A percentile compares a stretch with the other conserved stretches of the same genome.
Conservation (phyloP, 2,888 invertebrate genomes). For the Apodemia arnacis region DNA sequence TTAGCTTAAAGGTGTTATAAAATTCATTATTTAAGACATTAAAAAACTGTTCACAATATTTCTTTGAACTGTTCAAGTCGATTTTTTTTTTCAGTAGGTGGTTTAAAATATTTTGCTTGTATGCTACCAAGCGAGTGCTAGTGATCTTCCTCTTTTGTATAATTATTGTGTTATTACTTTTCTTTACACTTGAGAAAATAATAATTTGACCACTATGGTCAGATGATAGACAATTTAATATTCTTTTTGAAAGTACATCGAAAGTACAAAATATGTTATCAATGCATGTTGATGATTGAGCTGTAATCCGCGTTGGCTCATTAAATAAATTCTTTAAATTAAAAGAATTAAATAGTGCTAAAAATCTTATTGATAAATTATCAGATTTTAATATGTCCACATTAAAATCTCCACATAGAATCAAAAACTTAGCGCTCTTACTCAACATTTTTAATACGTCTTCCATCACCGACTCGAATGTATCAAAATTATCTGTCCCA, state of each 20-base stretch:
- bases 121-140: not conserved
- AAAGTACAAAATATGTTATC: not conserved
- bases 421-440: not conserved
- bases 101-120: not conserved
- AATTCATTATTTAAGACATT: too few species aligned
- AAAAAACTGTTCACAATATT: too few species aligned
- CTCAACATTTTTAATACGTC: not conserved
- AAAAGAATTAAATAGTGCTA: not conserved
- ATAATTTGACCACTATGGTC: not conserved
- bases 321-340: not conserved
- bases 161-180: not conserved
- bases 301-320: not conserved
- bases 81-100: too few species aligned
- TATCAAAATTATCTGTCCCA: not conserved
- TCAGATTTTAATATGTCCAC: too few species aligned
- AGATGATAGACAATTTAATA: not conserved
- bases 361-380: not conserved
- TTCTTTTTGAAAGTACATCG: not conserved
- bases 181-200: not conserved
- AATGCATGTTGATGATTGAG: not conserved
- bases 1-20: too few species aligned
- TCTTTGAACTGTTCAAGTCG: too few species aligned
- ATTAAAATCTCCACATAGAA: not conserved
- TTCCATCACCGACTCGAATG: not conserved
- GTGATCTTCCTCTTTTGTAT: not conserved